Conservation (phyloP, 2,797 vertebrate species). For the Petrocephalus sullivani region DNA sequence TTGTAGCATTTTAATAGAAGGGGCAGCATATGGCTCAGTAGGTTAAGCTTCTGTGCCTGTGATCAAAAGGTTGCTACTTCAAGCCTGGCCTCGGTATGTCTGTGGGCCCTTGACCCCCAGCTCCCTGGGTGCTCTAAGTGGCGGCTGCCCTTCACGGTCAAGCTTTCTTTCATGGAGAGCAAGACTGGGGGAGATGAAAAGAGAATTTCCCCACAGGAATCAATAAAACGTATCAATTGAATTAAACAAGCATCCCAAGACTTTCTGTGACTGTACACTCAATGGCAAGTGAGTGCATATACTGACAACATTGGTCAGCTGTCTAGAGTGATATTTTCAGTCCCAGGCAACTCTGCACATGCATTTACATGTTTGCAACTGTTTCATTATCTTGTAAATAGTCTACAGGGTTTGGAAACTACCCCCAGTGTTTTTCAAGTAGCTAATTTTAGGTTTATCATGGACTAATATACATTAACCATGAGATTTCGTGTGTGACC, state of each 20-base stretch:
- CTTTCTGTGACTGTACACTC: not conserved
- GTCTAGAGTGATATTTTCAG: not conserved
- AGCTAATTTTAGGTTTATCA: not conserved
- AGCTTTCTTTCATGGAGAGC: no score
- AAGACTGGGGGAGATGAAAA: no score
- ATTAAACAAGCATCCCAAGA: not conserved
- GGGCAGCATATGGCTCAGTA: no score
- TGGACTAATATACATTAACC: not conserved
- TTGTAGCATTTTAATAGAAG: not conserved
- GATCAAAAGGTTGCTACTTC: no score
- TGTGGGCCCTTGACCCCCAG: no score
- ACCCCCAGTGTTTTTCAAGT: not conserved
- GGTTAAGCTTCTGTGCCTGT: no score
- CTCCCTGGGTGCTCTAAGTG: no score
- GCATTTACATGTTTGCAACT: not conserved
- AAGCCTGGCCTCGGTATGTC: no score
- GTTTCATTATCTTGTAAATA: not conserved
- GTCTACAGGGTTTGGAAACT: no score
- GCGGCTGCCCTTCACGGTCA: no score
- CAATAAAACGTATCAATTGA: not conserved
- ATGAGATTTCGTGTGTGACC: not conserved
- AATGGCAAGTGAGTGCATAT: not conserved
- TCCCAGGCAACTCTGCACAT: not conserved
- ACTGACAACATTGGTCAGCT: not conserved
- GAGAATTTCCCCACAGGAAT: no score